Percentiles rank a stretch among this genome's conserved stretches.
Evolutionary conservation across 1,140 invertebrate species (phyloP).

Genomic region (Nasonia longicornis): DNA sequence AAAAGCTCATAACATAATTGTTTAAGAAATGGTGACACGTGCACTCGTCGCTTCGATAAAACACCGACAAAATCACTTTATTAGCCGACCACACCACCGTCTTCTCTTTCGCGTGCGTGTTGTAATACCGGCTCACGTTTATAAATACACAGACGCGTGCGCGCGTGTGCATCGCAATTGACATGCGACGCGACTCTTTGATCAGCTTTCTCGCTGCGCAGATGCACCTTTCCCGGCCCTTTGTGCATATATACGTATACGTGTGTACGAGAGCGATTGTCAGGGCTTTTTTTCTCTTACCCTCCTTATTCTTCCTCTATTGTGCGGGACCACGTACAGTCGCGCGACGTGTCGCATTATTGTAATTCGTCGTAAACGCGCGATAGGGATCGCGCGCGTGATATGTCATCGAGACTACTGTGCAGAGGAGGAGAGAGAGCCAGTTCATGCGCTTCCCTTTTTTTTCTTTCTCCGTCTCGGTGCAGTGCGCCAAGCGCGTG

Average conservation of each 20-base stretch:
- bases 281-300: background rate
- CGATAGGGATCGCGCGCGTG: slow-evolving; percentile 20
- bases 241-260: background rate
- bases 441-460: background rate
- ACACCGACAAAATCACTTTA: background rate
- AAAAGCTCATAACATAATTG: too few relatives aligned
- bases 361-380: slow-evolving; percentile 42
- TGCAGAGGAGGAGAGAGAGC: background rate
- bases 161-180: background rate
- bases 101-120: background rate
- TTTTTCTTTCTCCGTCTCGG: background rate
- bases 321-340: slow-evolving; percentile 11
- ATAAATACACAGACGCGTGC: too few relatives aligned
- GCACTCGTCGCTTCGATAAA: background rate
- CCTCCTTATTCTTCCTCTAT: background rate
- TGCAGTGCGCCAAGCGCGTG: background rate
- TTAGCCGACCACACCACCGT: background rate
- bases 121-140: too few relatives aligned
- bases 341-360: slow-evolving; percentile 39
- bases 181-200: background rate
- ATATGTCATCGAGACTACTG: slow-evolving; percentile 27
- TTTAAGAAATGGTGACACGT: background rate
- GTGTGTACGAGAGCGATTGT: background rate
- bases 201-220: background rate
- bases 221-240: background rate